These are phyloP conservation scores for Caretta caretta DNA, from an alignment of 2,113 vertebrate species.

Conservation along the genomic window DNA sequence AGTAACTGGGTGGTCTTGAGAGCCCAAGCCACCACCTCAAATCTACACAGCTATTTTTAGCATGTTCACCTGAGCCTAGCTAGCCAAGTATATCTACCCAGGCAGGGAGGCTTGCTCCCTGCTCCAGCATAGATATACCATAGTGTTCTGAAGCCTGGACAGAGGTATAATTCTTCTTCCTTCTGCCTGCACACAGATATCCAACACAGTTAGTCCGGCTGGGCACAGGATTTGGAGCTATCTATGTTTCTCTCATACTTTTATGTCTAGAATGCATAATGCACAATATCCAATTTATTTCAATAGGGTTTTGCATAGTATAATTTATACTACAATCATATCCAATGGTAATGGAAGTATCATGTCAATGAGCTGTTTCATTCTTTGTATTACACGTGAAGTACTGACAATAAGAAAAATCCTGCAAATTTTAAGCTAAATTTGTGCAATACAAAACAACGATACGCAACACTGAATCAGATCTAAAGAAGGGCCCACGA, in stretches of 20 bases:
- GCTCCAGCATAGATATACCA: background rate
- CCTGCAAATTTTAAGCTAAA: accelerated
- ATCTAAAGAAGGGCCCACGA: accelerated
- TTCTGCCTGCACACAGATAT: accelerated
- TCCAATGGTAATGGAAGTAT: background rate
- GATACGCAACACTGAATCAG: accelerated
- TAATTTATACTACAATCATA: background rate
- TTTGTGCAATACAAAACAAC: accelerated
- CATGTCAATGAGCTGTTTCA: slow-evolving; percentile 6
- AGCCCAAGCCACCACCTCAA: background rate
- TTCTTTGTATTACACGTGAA: background rate
- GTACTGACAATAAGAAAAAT: background rate
- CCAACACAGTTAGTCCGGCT: accelerated
- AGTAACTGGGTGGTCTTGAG: background rate
- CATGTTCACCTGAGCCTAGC: background rate
- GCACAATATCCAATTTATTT: background rate
- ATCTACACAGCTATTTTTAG: background rate
- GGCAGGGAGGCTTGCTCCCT: background rate
- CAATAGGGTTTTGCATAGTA: accelerated
- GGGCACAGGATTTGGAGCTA: background rate
- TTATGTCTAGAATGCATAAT: background rate
- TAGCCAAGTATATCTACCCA: background rate
- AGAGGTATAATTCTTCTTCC: background rate
- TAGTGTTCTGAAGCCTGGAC: background rate
- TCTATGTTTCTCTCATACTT: accelerated